Percentiles rank a stretch among this genome's conserved stretches.
These are phyloP conservation scores for Gnathonemus longibarbis DNA, from an alignment of 2,113 vertebrate species.

Conservation along the genomic window DNA sequence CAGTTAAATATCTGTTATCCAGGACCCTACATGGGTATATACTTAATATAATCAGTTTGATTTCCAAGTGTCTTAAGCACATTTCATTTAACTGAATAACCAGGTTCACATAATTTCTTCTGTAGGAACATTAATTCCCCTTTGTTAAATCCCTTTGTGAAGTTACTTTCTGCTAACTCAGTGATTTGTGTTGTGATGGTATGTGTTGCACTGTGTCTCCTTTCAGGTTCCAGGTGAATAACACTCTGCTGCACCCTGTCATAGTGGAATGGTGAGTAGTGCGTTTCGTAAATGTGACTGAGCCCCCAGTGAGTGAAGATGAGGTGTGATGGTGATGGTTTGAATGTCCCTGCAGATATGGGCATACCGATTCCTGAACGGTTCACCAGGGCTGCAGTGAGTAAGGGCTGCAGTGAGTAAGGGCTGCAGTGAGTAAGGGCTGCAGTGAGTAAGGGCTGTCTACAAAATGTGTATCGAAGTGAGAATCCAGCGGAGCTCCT, in stretches of 20 bases:
- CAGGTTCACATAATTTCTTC: background rate
- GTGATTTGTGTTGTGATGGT: background rate
- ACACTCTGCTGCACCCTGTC: conserved; percentile 76
- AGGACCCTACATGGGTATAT: background rate
- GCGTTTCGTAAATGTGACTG: background rate
- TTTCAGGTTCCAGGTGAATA: conserved; percentile 79
- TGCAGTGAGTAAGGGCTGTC: background rate
- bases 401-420: background rate
- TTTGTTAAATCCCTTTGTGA: background rate
- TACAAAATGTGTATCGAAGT: background rate
- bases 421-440: background rate
- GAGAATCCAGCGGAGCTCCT: background rate
- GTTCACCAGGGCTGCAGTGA: background rate
- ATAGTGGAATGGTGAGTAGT: conserved; percentile 84
- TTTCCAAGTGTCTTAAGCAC: background rate
- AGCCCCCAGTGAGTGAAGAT: background rate
- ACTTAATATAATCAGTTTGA: background rate
- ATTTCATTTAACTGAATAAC: background rate
- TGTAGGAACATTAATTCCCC: background rate
- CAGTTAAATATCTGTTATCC: background rate
- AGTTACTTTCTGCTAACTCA: background rate
- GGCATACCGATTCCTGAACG: background rate
- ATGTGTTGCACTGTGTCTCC: background rate
- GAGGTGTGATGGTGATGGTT: background rate
- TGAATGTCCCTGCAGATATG: background rate